Evolutionary conservation across 2,797 vertebrate species (phyloP).

Genomic region (Cygnus olor): DNA sequence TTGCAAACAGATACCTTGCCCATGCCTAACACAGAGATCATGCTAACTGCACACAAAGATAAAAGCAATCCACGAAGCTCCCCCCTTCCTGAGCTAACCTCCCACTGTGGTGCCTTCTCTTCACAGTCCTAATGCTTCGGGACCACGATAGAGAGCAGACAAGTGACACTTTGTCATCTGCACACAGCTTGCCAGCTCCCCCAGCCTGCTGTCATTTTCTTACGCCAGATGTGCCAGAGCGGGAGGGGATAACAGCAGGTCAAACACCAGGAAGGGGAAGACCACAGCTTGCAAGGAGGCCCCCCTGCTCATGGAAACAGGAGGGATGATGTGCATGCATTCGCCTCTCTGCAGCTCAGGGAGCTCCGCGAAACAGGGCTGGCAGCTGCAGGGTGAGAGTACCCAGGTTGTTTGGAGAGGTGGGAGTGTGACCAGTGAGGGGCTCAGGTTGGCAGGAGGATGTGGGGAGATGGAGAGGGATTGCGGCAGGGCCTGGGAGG

Average conservation of each 20-base stretch:
- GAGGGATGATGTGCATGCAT: fast-evolving
- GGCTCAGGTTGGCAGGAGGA: neutral
- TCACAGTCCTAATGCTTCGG: fast-evolving
- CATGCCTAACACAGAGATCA: neutral
- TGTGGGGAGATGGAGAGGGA: neutral
- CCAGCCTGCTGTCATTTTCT: neutral
- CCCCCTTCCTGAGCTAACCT: neutral
- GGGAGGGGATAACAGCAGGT: neutral
- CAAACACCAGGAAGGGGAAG: fast-evolving
- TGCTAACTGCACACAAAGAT: fast-evolving
- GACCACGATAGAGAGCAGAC: neutral
- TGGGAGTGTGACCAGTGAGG: neutral
- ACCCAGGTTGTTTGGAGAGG: neutral
- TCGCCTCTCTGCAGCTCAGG: neutral
- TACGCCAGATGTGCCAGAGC: neutral
- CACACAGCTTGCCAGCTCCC: neutral
- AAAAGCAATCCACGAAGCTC: neutral
- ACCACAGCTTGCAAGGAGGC: neutral
- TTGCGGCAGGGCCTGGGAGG: neutral
- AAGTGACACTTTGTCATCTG: neutral
- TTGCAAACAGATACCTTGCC: neutral
- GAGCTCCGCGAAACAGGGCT: neutral
- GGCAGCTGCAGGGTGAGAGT: neutral
- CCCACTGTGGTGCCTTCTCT: fast-evolving
- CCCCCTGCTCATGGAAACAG: neutral